Evolutionary conservation across 2,113 vertebrate genomes (phyloP), one percentile per base, ranked within the genome.

Genomic region (Phalacrocorax aristotelis): DNA sequence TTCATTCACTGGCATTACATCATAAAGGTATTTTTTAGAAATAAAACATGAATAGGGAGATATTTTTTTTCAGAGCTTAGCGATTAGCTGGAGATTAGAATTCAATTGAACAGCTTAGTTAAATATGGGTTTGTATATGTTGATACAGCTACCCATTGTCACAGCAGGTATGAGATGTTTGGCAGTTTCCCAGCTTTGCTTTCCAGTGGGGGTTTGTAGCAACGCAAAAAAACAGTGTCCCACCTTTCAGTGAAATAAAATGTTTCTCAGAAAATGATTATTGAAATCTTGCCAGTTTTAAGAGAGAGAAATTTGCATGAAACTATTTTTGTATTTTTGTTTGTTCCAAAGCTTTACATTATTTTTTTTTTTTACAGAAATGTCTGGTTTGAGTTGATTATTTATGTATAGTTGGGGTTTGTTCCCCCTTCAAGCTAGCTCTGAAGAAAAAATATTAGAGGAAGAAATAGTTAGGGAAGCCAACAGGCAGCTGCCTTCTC

Each of bases 61-160:
- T 40, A 1, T 54, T 27, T 54, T 80, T 81, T 51, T 5, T 38
- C 38, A 51, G 79, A 87, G 40, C 70, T 80, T 51, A 87, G 65
- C 0, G 81, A 96, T 96, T 95, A 97, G 69, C 74, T 91, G 70
- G 75, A 97, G 96, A 95, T 97, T 97, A 97, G 94, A 97, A 95
- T 95, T 96, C 78, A 95, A 95, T 96, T 95, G 92, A 97, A 79
- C 61, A 79, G 65, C 89, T 97, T 70, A 75, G 88, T 92, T 95
- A 92, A 96, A 89, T 93, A 87, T 26, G 65, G 61, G 94, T 92
- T 95, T 94, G 83, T 95, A 74, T 79, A 74, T 57, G 77, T 92
- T 95, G 96, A 95, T 92, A 95, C 0, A 14, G 94, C 65, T 96
- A 83, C 88, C 94, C 76, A 94, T 95, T 96, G 95, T 97, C 95